Evolutionary conservation across 2,113 vertebrate species (phyloP).

Genomic region (Pluvianellus socialis): DNA sequence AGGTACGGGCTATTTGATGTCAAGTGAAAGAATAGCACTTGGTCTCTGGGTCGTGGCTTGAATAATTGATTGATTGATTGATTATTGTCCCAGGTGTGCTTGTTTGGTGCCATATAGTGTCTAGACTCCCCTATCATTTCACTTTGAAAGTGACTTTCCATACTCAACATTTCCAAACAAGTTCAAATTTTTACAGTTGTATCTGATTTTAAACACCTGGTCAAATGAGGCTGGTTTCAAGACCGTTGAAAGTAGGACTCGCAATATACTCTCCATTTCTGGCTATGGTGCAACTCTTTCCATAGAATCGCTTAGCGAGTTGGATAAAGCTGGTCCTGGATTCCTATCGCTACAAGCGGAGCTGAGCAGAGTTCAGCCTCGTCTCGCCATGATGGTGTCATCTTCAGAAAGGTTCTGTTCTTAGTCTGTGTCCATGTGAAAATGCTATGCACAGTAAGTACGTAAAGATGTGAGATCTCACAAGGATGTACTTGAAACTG

Average conservation of each 20-base stretch:
- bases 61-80: neutral
- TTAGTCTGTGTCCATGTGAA: neutral
- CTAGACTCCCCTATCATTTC: neutral
- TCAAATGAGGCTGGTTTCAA: neutral
- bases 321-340: neutral
- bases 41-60: neutral
- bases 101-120: neutral
- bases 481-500: slow-evolving; percentile 2
- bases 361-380: neutral
- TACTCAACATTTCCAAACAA: neutral
- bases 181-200: neutral
- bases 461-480: neutral
- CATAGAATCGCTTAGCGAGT: rapidly evolving
- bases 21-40: neutral
- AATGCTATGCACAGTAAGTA: neutral
- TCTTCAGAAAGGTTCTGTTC: neutral
- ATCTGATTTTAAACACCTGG: neutral
- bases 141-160: neutral
- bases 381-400: neutral
- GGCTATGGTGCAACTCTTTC: neutral
- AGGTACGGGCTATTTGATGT: neutral
- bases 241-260: neutral
- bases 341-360: neutral
- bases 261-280: neutral
- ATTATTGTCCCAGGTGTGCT: neutral